Percentiles rank a stretch among this genome's conserved stretches.
phyloP scores from a whole-genome alignment of 2,888 invertebrate genomes.

The Matsumyia berberina region DNA sequence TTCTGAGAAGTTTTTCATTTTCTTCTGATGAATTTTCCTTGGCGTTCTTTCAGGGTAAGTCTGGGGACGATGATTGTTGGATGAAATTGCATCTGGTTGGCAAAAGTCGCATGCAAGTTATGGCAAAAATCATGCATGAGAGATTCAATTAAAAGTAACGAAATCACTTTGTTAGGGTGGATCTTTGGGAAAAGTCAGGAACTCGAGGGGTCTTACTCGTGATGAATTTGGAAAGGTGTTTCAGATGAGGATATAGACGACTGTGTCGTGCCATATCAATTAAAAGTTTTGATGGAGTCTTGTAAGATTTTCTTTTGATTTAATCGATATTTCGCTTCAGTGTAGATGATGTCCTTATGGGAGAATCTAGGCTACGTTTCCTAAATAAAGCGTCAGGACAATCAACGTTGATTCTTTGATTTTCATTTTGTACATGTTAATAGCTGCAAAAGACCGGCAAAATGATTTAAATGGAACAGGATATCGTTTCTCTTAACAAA shows the following conservation, averaged over 20 bases:
- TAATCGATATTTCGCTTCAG: too few species aligned
- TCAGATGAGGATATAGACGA: background rate
- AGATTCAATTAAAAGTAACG: slow-evolving; percentile 57
- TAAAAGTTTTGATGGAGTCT: slow-evolving; percentile 33
- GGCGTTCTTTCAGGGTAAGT: background rate
- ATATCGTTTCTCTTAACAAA: too few species aligned
- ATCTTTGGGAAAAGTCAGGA: slow-evolving; percentile 8
- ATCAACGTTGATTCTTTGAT: too few species aligned
- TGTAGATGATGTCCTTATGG: too few species aligned
- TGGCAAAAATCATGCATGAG: slow-evolving; percentile 41
- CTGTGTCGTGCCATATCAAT: slow-evolving; percentile 9
- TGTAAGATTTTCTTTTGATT: too few species aligned
- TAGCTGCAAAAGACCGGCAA: too few species aligned
- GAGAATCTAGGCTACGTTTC: too few species aligned
- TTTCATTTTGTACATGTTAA: too few species aligned
- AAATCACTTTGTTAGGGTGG: background rate
- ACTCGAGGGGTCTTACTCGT: background rate
- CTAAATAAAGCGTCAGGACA: too few species aligned
- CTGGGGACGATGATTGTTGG: slow-evolving; percentile 8
- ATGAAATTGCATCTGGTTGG: slow-evolving; percentile 36
- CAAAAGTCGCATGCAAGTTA: slow-evolving; percentile 26
- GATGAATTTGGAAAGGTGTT: background rate
- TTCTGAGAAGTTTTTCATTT: slow-evolving; percentile 26
- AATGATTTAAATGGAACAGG: too few species aligned
- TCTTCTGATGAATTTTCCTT: slow-evolving; percentile 6